These are phyloP conservation scores for Cacatua alba DNA, from an alignment of 2,113 vertebrate genomes.

Conservation along the genomic window DNA sequence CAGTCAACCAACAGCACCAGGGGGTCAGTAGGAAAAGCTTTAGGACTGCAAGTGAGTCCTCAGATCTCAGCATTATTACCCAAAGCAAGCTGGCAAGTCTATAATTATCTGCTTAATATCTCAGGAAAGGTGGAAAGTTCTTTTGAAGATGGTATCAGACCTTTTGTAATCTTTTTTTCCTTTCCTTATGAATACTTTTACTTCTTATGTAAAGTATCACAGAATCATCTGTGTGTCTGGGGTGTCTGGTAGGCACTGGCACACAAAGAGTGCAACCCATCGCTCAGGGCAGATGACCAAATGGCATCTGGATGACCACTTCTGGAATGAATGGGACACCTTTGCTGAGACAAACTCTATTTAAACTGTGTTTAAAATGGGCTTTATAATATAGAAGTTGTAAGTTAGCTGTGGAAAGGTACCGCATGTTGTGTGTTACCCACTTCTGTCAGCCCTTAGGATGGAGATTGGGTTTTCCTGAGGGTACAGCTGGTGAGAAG, in stretches of 20 bases:
- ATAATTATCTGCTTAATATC: neutral
- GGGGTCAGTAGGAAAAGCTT: neutral
- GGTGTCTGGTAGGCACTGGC: neutral
- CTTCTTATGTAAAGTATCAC: neutral
- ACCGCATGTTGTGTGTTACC: rapidly evolving
- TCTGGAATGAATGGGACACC: neutral
- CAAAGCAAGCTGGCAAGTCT: neutral
- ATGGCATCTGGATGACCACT: neutral
- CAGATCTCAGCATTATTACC: neutral
- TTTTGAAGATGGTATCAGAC: neutral
- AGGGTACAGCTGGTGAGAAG: neutral
- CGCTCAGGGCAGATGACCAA: neutral
- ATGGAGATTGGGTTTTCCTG: neutral
- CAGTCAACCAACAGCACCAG: neutral
- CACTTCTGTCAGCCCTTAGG: neutral
- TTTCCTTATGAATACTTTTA: neutral
- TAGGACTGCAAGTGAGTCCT: neutral
- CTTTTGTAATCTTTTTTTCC: neutral
- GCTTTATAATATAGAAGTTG: neutral
- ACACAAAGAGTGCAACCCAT: neutral
- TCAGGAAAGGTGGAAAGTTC: neutral
- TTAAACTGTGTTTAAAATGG: neutral
- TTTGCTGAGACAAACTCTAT: neutral
- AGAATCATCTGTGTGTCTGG: neutral
- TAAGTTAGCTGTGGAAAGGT: neutral